Evolutionary conservation across 1,140 invertebrate species (phyloP), one percentile per base, ranked within the genome.

Genomic region (Drosophila nikananu): DNA sequence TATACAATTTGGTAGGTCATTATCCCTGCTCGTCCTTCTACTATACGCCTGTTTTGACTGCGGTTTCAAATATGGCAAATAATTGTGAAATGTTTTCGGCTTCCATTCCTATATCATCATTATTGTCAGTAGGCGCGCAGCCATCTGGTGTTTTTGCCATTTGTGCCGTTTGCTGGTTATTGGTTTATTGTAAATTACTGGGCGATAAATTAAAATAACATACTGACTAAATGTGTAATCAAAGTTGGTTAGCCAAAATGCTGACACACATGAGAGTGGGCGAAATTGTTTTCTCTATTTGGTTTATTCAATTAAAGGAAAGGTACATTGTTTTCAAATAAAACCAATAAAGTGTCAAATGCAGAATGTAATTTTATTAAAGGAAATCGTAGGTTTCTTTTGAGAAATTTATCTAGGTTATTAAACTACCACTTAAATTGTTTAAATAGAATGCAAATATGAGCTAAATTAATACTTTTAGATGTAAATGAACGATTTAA

Each of bases 61-160:
- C 72, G 83, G 83, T 86, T 89, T 77, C 80, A 86, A 89, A 83
- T 86, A 89, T 86, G 78, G 81, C 80, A 87, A 86, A 86, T 83
- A 86, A 89, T 83, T 86, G 61, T 54, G 78, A 80, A 86, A 87
- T 86, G 71, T 80, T 73, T 60, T n/a, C 19, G 44, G 15, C 37
- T 27, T 17, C 17, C 35, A 49, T 42, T 68, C 17, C 48, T 68
- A 48, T 67, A 67, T 65, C 37, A 67, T 67, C 60, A 65, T 66
- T 35, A 71, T 15, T 32, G 66, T 48, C 48, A 25, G 23, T 35
- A 23, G 10, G 15, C 27, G 27, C 15, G 48, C 77, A 66, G 35
- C 72, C 80, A 82, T 83, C 70, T 86, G 81, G 73, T 81, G 59
- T 52, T 74, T 54, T 68, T 64, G 57, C 35, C 60, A 61, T 77